A percentile compares a stretch with the other conserved stretches of the same genome.
phyloP scores from a whole-genome alignment of 2,797 vertebrate species.

The Chlorospingus flavigularis region DNA sequence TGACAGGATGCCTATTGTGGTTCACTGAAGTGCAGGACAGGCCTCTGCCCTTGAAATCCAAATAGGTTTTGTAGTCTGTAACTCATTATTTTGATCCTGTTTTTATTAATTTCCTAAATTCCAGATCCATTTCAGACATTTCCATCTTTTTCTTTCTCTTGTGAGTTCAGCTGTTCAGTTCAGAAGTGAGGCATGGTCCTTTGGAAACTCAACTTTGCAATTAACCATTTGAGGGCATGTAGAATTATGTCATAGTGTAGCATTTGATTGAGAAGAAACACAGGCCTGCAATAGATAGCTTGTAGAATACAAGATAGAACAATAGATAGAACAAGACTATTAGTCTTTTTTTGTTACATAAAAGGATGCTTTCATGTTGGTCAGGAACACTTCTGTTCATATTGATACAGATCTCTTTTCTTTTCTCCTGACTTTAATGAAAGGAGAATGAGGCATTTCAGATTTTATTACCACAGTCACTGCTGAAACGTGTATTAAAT shows the following conservation, averaged over 20 bases:
- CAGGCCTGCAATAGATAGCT: not conserved
- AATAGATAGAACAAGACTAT: not conserved
- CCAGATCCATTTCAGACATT: not conserved
- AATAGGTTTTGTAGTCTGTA: not conserved
- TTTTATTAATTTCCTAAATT: not conserved
- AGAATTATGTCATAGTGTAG: not conserved
- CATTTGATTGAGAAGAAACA: not conserved
- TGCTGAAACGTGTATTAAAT: constrained; percentile 24
- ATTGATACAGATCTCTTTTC: not conserved
- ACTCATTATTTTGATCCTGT: not conserved
- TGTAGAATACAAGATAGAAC: not conserved
- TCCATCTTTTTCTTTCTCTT: not conserved
- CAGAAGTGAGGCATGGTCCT: not conserved
- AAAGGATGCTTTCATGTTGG: not conserved
- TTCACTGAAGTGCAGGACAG: not conserved
- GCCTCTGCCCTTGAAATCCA: not conserved
- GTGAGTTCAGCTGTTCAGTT: not conserved
- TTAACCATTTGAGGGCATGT: not conserved
- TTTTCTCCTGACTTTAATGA: not conserved
- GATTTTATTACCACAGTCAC: constrained; percentile 18
- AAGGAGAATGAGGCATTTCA: constrained; percentile 12
- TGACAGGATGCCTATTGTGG: rapidly evolving
- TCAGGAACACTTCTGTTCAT: not conserved
- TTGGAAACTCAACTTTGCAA: not conserved
- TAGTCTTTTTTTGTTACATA: not conserved